These are phyloP conservation scores for Chrysotoxum bicinctum DNA, from an alignment of 2,888 invertebrate genomes.

Conservation along the genomic window DNA sequence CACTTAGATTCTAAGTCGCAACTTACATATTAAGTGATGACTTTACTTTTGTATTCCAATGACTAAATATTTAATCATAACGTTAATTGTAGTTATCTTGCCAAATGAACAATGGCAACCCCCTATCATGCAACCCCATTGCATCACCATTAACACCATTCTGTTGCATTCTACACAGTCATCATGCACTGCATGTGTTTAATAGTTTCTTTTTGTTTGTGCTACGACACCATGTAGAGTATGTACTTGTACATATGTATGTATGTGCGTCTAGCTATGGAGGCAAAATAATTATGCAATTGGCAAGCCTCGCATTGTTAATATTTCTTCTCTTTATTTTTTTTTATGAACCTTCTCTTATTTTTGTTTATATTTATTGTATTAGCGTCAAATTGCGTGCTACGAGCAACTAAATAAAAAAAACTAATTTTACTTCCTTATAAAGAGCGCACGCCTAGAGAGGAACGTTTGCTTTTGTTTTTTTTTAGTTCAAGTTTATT, in stretches of 20 bases:
- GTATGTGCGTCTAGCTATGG: conserved; percentile 7
- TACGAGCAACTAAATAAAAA: conserved; percentile 2
- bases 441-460: conserved; percentile 53
- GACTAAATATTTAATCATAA: neutral
- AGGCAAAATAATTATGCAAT: conserved; percentile 53
- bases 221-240: conserved; percentile 15
- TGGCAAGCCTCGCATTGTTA: conserved; percentile 26
- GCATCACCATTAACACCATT: conserved; percentile 4
- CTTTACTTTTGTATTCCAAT: conserved; percentile 23
- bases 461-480: neutral
- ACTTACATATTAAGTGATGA: conserved; percentile 10
- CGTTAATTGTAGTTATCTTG: conserved; percentile 1
- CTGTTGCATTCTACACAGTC: conserved; percentile 16
- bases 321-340: conserved; percentile 6
- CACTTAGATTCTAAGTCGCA: neutral
- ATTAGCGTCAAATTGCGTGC: conserved; percentile 35
- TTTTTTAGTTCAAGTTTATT: conserved; percentile 14
- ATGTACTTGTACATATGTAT: too few species aligned
- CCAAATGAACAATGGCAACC: neutral
- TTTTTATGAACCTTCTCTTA: neutral
- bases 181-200: conserved; percentile 47
- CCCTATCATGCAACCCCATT: neutral
- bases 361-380: neutral
- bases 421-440: conserved; percentile 42
- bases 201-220: neutral